A percentile compares a stretch with the other conserved stretches of the same genome.
Conservation (phyloP, 1,140 invertebrate genomes). For the Hyposmocoma kahamanoa region DNA sequence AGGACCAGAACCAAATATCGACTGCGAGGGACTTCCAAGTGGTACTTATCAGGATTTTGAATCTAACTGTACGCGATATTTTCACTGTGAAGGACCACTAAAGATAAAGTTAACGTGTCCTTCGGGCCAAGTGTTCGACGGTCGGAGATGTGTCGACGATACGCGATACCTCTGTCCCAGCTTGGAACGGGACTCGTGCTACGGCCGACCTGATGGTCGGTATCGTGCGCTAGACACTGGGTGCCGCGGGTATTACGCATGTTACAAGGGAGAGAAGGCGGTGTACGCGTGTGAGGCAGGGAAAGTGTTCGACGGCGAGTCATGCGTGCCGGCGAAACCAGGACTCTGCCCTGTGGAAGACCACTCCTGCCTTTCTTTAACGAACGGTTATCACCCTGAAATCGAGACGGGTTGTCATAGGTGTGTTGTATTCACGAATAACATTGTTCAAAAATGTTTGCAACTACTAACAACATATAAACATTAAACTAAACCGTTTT, state of each 20-base stretch:
- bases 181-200: constrained; percentile 67
- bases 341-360: constrained; percentile 63
- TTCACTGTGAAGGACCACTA: constrained; percentile 62
- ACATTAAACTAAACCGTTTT: constrained; percentile 11
- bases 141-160: constrained; percentile 54
- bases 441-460: too few species aligned
- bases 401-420: constrained; percentile 70
- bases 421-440: too few species aligned
- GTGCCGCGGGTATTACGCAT: constrained; percentile 76
- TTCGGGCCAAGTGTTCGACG: constrained; percentile 66
- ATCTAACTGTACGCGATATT: constrained; percentile 70
- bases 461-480: too few species aligned
- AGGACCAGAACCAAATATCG: constrained; percentile 48
- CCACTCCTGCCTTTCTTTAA: constrained; percentile 63
- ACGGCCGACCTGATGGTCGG: constrained; percentile 71
- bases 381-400: constrained; percentile 75
- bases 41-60: constrained; percentile 69
- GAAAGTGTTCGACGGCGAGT: constrained; percentile 72
- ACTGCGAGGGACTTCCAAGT: constrained; percentile 62
- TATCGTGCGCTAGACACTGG: constrained; percentile 73
- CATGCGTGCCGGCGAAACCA: constrained; percentile 64
- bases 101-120: constrained; percentile 62
- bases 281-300: constrained; percentile 72
- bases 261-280: constrained; percentile 70
- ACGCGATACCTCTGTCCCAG: constrained; percentile 61